phyloP scores from a whole-genome alignment of 2,797 vertebrate genomes.

The Brachymystax lenok region DNA sequence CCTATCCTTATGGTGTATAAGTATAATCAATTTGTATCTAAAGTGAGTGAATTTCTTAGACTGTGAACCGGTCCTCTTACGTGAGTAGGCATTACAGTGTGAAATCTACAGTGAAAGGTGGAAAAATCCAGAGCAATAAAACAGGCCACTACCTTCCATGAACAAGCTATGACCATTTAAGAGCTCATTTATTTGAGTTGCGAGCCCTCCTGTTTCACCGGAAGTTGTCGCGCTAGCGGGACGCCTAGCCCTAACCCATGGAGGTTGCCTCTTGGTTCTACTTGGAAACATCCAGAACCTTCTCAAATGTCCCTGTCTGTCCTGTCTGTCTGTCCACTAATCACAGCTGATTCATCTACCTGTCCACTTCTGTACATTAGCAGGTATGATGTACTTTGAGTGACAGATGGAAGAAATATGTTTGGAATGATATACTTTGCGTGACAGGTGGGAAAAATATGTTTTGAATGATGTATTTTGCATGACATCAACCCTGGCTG shows the following conservation, averaged over 20 bases:
- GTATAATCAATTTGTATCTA: neutral
- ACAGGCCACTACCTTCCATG: constrained; percentile 13
- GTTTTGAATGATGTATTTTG: constrained; percentile 22
- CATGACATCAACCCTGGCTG: constrained; percentile 33
- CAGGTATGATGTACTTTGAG: constrained; percentile 19
- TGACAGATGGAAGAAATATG: constrained; percentile 14
- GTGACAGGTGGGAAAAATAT: constrained; percentile 14
- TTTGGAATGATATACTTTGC: constrained; percentile 18
- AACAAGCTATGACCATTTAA: constrained; percentile 39
- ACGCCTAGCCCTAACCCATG: constrained; percentile 9
- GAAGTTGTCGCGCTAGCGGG: too few relatives aligned
- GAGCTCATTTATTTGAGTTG: constrained; percentile 18
- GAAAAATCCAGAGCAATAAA: constrained; percentile 31
- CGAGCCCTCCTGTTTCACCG: too few relatives aligned
- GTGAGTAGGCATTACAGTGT: constrained; percentile 31
- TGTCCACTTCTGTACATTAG: neutral
- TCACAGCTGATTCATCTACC: constrained; percentile 14
- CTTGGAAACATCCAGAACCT: constrained; percentile 32
- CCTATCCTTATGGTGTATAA: neutral
- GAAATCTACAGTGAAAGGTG: constrained; percentile 15
- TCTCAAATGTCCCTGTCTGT: constrained; percentile 15
- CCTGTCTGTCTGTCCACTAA: constrained; percentile 7
- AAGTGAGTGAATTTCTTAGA: neutral
- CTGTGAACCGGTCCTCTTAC: constrained; percentile 2
- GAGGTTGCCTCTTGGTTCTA: constrained; percentile 16